Percentiles rank a stretch among this genome's conserved stretches.
Conservation (phyloP, 2,888 invertebrate genomes). For the Euplexia lucipara region DNA sequence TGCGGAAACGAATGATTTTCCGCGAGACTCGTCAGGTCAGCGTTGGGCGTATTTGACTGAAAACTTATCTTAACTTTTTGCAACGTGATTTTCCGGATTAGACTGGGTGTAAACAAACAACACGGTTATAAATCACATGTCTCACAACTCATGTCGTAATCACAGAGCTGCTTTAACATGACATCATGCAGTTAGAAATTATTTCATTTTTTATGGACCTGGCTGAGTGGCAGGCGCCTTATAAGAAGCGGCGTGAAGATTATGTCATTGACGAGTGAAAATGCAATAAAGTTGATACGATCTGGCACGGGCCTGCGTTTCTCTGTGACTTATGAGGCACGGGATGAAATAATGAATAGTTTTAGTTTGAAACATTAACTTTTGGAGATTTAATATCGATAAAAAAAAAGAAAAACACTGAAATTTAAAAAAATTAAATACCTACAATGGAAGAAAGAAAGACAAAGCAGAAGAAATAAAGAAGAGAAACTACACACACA, state of each 20-base stretch:
- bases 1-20: too few species aligned
- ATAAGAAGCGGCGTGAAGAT: slow-evolving; percentile 62
- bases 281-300: slow-evolving; percentile 73
- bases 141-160: slow-evolving; percentile 49
- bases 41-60: too few species aligned
- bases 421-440: too few species aligned
- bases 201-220: slow-evolving; percentile 64
- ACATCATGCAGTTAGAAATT: slow-evolving; percentile 62
- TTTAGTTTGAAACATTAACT: not conserved
- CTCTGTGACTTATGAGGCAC: slow-evolving; percentile 4
- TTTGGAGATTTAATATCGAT: too few species aligned
- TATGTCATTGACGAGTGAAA: slow-evolving; percentile 77
- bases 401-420: not conserved
- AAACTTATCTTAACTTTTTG: too few species aligned
- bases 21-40: too few species aligned
- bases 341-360: not conserved
- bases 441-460: too few species aligned
- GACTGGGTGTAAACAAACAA: slow-evolving; percentile 8
- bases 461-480: too few species aligned
- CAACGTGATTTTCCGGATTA: too few species aligned
- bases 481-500: too few species aligned
- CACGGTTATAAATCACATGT: slow-evolving; percentile 29
- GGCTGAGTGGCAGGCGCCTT: slow-evolving; percentile 51
- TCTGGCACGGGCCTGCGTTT: slow-evolving; percentile 37
- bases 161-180: slow-evolving; percentile 35